Evolutionary conservation across 2,113 vertebrate species (phyloP), one percentile per base, ranked within the genome.

Genomic region (Eleginops maclovinus): DNA sequence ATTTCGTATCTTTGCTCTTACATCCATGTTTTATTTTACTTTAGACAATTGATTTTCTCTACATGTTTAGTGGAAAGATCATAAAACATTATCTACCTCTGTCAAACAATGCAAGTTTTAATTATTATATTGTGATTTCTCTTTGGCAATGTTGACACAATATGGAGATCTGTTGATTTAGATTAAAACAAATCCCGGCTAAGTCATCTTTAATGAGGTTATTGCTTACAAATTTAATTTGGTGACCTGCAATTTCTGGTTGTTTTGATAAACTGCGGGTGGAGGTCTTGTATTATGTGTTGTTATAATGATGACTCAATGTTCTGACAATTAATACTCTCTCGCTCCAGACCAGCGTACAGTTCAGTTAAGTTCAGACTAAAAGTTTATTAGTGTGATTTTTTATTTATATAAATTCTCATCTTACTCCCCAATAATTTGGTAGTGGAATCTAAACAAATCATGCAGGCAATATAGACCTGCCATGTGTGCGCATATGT

Each of bases 191-290:
- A 88, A 93, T 88, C 89, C 85, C 54, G 9, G 50, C 56, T 89
- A 90, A 92, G 81, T 88, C 91, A 56, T 72, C 50, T 84, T 79
- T 87, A 90, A 91, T 93, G 72, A 93, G 77, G 64, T 83, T 85
- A 47, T 62, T 88, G 55, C 51, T 74, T 31, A 31, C 56, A 82
- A 88, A 92, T 90, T 12, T 85, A 88, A 85, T 70, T 66, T 77
- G 64, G 75, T 81, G 72, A 88, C 76, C 83, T 78, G 77, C 53
- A 84, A 76, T 89, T 83, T 88, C 66, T 82, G 54, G 12, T 81
- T 89, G 88, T 89, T 93, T 90, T 89, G 36, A 86, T 90, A 87
- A 91, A 89, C 82, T 71, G 65, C 24, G 56, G 54, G 65, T 69
- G 62, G 79, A 68, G 87, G 76, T 88, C 63, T 83, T 46, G 8